Evolutionary conservation across 1,140 invertebrate species (phyloP), one percentile per base, ranked within the genome.

Genomic region (Atta colombica): DNA sequence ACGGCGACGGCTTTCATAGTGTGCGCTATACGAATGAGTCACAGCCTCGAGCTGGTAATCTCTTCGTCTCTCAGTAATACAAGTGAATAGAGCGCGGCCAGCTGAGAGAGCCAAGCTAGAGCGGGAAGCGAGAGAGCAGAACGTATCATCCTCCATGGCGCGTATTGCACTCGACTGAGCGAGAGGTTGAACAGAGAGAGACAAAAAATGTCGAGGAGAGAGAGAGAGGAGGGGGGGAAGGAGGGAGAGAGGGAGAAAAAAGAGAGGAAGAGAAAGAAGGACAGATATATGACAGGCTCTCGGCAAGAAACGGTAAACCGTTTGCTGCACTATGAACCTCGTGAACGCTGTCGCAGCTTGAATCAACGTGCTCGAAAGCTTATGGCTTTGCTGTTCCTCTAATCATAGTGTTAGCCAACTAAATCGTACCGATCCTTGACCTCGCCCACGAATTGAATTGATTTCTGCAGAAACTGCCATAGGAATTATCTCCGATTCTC

Each of bases 241-340:
- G 53, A 53, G 5, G 16, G 39, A 10, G 10, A 10, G 2, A 7
- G 39, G 10, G 1, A 45, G 10, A 10, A 45, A 10, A 45, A 45
- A 21, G 39, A 45, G 49, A 21, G n/a, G 39, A 16, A 45, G 39
- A 45, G 8, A 45, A 45, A 45, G 35, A 39, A 39, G 35, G 28
- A 65, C 4, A 18, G 51, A 53, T 25, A 25, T 25, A 25, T n/a
- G 12, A 71, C 28, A 63, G 77, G 68, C 85, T 87, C 77, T 85
- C 55, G 74, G 61, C 88, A 71, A 90, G 89, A 87, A 85, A 89
- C 89, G 88, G 89, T 89, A 89, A 89, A 90, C 80, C 49, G 87
- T 71, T 87, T 49, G 71, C 81, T 89, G 53, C 58, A 31, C 49
- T 63, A 81, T 86, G 75, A 84, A 89, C 78, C 85, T 25, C 71